These are phyloP conservation scores for Conus betulinus DNA, from an alignment of 1,140 invertebrate species.

Conservation along the genomic window DNA sequence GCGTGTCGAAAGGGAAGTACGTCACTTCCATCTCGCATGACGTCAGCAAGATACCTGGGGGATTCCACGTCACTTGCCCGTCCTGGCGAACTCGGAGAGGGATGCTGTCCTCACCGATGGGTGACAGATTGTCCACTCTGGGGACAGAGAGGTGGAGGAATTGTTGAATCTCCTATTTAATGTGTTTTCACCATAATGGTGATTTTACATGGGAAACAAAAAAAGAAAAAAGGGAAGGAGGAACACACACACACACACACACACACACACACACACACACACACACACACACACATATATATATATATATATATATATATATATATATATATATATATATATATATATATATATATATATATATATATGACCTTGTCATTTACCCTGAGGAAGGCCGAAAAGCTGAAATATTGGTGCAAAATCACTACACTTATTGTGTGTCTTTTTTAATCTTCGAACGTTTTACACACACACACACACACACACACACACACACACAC, in stretches of 20 bases:
- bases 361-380: neutral
- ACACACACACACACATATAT: no score
- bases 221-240: no score
- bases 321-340: no score
- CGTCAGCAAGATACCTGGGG: constrained; percentile 96
- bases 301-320: no score
- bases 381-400: neutral
- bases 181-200: no score
- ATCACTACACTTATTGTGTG: neutral
- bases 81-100: constrained; percentile 76
- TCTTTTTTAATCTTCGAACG: neutral
- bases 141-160: neutral
- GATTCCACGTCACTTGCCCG: constrained; percentile 96
- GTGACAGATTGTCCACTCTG: constrained; percentile 35
- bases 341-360: no score
- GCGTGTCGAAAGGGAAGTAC: constrained; percentile 87
- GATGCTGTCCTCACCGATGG: constrained; percentile 36
- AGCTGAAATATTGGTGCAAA: no score
- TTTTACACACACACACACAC: neutral
- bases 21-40: constrained; percentile 88
- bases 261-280: no score
- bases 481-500: constrained; percentile 10
- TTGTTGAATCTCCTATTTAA: no score
- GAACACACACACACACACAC: no score
- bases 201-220: no score